Base-by-base conservation (phyloP, 2,113 vertebrate genomes). In the Riparia riparia region DNA sequence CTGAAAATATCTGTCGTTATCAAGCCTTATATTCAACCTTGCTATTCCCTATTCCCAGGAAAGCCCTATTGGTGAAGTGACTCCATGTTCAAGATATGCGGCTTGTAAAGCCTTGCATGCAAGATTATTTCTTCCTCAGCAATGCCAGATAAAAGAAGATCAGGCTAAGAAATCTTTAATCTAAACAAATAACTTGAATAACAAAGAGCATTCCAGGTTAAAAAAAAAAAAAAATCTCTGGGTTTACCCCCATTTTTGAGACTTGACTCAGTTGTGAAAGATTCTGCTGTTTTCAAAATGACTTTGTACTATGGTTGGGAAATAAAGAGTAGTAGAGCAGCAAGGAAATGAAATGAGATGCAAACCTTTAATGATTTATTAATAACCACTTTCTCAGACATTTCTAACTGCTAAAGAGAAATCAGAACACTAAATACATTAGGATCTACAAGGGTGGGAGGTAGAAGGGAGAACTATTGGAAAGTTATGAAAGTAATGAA, bases 281-380 rank as follows among this genome's bases (percentile, higher is more conserved):
- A 31, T 12, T 71, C 26, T 34, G 7, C 76, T 54, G 54, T 42
- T 64, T 66, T 89, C 86, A 93, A 83, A 61, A 92, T 4, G 12
- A 87, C 22, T 97, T 97, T 93, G 51, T 70, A 56, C n/a, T 93
- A 18, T 13, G n/a, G 50, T 56, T 87, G 84, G 83, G 91, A 95
- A 95, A 81, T 81, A 61, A 32, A 76, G 69, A 70, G 65, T 74
- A 86, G 83, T 79, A 72, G 45, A 97, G 77, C 29, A 97, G 50
- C 28, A 72, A 89, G 71, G 45, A 86, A 94, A 91, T 50, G 31
- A 96, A 97, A 95, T 89, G 93, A 95, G 70, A 96, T 92, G 77
- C 61, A 97, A 97, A 95, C 74, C 82, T 94, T 94, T 97, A 97
- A 94, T 98, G 93, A 97, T 97, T 97, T 97, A 95, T 97, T 97